Percentiles rank a stretch among this genome's conserved stretches.
These are phyloP conservation scores for Pseudomugil gertrudae DNA, from an alignment of 2,797 vertebrate genomes.

Conservation along the genomic window DNA sequence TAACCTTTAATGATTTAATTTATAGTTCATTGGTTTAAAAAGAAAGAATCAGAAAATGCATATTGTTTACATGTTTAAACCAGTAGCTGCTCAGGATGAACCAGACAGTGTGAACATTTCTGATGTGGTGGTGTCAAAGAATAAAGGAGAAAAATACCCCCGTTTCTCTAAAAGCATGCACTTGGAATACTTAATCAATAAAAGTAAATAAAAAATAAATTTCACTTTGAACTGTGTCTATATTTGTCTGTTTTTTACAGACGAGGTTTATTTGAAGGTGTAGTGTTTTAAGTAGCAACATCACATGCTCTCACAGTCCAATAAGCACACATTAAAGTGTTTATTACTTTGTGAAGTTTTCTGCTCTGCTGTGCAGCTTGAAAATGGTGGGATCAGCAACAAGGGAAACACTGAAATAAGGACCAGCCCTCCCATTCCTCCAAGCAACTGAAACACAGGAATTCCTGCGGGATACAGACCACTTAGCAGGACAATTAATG, in stretches of 20 bases:
- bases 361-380: constrained; percentile 11
- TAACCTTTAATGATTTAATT: constrained; percentile 58
- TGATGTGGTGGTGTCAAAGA: neutral
- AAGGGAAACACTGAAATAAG: constrained; percentile 50
- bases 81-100: neutral
- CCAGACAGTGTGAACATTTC: neutral
- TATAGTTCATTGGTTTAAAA: neutral
- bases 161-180: neutral
- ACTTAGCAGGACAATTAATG: constrained; percentile 72
- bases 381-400: constrained; percentile 14
- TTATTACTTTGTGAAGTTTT: constrained; percentile 15
- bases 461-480: constrained; percentile 77
- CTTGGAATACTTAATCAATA: too few relatives aligned
- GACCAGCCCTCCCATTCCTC: constrained; percentile 52
- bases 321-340: neutral
- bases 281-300: neutral
- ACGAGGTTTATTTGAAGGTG: neutral
- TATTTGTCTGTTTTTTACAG: neutral
- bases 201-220: neutral
- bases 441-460: constrained; percentile 75
- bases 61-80: constrained; percentile 1
- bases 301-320: neutral
- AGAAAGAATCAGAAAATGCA: neutral
- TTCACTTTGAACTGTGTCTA: neutral
- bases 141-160: neutral